Base-by-base conservation (phyloP, 2,888 invertebrate species). In the Drosophila stalkeri region DNA sequence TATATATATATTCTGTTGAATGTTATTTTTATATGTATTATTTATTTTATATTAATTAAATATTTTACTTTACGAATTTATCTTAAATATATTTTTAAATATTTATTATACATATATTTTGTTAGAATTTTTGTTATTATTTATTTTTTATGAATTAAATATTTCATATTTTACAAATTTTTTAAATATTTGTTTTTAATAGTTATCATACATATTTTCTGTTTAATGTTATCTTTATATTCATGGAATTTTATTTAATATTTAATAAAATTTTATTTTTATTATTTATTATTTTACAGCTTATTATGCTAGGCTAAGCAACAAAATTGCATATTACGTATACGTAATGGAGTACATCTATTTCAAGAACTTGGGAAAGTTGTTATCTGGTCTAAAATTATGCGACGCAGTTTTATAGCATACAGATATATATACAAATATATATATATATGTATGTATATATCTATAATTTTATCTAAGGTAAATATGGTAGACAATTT, bases 281-380 rank as follows among this genome's bases (percentile, higher is more conserved):
- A 18, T 20, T 44, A 14, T 16, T 39, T 12, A 12, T 20, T 31
- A 31, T 3, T 49, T 12, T 57, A 44, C 33, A 44, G 33, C 18
- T 14, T 43, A 41, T 69, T 68, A 57, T 68, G 54, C 49, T 69
- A 75, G 64, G 12, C n/a, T 39, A 51, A 31, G 27, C 23, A 7
- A 41, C 31, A 20, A 35, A 35, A 31, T 39, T 51, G 35, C 20
- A 60, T 49, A n/a, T 6, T 60, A 71, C 77, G 77, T 70, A 76
- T 77, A 80, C 77, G 81, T 64, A 70, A 66, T 56, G 9, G 16
- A 9, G 44, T 12, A n/a, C 9, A n/a, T 33, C 11, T 51, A 71
- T 51, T 46, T 73, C 51, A 16, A 71, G 37, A 52, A 46, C 52
- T 27, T 55, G 35, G 14, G 35, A 9, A 39, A 47, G 62, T 33